phyloP scores from a whole-genome alignment of 2,888 invertebrate species.

The Cosmorhoe ocellata region DNA sequence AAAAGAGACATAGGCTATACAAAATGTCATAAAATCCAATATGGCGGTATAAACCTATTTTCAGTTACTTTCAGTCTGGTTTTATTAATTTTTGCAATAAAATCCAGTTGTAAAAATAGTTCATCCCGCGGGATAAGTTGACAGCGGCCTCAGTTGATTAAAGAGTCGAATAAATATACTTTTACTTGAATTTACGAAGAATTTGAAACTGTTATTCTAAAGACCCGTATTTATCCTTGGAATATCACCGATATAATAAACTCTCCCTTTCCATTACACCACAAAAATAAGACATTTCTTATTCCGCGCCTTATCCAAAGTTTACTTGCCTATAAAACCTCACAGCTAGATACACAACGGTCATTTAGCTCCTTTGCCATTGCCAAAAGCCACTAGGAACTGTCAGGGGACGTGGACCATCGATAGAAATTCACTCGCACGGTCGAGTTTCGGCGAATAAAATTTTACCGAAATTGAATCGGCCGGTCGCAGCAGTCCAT shows the following conservation, averaged over 20 bases:
- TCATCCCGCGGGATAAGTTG: no score
- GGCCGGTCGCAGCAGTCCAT: conserved; percentile 72
- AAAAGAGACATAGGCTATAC: no score
- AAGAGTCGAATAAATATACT: no score
- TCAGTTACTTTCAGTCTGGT: no score
- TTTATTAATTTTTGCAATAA: no score
- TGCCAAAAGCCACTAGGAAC: conserved; percentile 55
- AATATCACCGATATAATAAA: conserved; percentile 8
- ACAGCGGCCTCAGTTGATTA: no score
- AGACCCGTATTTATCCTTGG: not conserved
- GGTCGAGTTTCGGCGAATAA: conserved; percentile 73
- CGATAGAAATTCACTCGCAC: conserved; percentile 73
- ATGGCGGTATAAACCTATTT: no score
- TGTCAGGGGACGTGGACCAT: conserved; percentile 57
- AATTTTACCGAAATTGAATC: conserved; percentile 81
- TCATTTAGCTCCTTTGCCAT: conserved; percentile 46
- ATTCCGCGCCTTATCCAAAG: conserved; percentile 18
- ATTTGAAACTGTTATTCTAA: not conserved
- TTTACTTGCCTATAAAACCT: conserved; percentile 32
- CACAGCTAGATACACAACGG: conserved; percentile 29
- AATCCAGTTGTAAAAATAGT: no score
- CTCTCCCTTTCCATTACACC: not conserved
- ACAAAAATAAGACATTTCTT: conserved; percentile 17
- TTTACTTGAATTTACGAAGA: no score
- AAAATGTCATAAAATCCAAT: no score